A percentile compares a stretch with the other conserved stretches of the same genome.
Conservation (phyloP, 1,140 invertebrate genomes). For the Hyles vespertilio region DNA sequence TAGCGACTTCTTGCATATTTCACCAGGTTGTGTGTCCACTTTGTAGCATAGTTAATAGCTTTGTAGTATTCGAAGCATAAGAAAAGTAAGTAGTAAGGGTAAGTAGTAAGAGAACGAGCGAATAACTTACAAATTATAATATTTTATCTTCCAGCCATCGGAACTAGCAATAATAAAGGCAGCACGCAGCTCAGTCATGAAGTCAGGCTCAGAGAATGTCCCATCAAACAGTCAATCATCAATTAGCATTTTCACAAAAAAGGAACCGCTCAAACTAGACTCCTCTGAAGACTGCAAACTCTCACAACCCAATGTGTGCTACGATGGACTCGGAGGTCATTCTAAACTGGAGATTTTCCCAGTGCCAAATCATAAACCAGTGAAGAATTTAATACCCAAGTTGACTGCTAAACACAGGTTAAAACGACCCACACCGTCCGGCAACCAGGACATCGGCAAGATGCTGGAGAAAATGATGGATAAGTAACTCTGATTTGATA, state of each 20-base stretch:
- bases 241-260: slow-evolving; percentile 52
- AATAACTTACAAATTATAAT: background rate
- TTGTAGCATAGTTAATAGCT: too few relatives aligned
- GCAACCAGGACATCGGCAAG: slow-evolving; percentile 42
- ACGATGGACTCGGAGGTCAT: slow-evolving; percentile 65
- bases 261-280: slow-evolving; percentile 29
- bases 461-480: slow-evolving; percentile 33
- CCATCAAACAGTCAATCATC: slow-evolving; percentile 2
- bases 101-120: too few relatives aligned
- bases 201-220: background rate
- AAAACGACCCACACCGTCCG: slow-evolving; percentile 34
- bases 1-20: too few relatives aligned
- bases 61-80: too few relatives aligned
- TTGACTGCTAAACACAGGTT: slow-evolving; percentile 48
- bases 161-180: slow-evolving; percentile 44
- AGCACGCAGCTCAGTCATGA: slow-evolving; percentile 22
- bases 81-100: too few relatives aligned
- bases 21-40: too few relatives aligned
- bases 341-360: slow-evolving; percentile 60
- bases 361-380: slow-evolving; percentile 23
- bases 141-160: slow-evolving; percentile 42
- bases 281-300: slow-evolving; percentile 23
- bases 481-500: slow-evolving; percentile 3
- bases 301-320: slow-evolving; percentile 39
- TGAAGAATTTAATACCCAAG: slow-evolving; percentile 39